Evolutionary conservation across 1,140 invertebrate genomes (phyloP).

Genomic region (Rhagoletis pomonella): DNA sequence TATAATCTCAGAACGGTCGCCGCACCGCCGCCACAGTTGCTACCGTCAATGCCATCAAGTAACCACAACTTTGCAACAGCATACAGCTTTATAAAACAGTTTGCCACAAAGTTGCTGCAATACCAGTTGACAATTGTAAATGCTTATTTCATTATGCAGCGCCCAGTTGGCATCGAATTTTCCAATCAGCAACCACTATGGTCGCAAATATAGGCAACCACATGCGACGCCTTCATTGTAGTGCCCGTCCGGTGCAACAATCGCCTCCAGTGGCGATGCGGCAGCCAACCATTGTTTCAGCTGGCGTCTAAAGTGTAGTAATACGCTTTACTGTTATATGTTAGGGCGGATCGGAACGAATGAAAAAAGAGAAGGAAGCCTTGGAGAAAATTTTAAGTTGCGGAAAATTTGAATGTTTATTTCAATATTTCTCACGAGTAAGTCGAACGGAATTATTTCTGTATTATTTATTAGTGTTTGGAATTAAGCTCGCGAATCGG

Average conservation of each 20-base stretch:
- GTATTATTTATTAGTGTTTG: no score
- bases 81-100: not conserved
- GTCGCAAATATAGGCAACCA: not conserved
- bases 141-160: slow-evolving; percentile 29
- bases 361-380: no score
- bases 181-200: slow-evolving; percentile 9
- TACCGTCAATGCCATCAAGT: slow-evolving; percentile 16
- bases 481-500: no score
- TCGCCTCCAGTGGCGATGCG: not conserved
- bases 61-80: slow-evolving; percentile 1
- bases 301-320: not conserved
- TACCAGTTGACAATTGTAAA: slow-evolving; percentile 43
- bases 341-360: not conserved
- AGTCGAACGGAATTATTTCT: no score
- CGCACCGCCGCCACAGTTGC: not conserved
- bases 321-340: not conserved
- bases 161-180: slow-evolving; percentile 34
- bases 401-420: no score
- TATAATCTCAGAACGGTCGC: not conserved
- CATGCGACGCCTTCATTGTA: not conserved
- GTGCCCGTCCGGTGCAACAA: not conserved
- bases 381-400: no score
- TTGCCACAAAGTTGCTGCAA: slow-evolving; percentile 1
- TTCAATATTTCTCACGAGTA: no score
- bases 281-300: not conserved